Base-by-base conservation (phyloP, 2,797 vertebrate species). In the Pangasius larnaudii region DNA sequence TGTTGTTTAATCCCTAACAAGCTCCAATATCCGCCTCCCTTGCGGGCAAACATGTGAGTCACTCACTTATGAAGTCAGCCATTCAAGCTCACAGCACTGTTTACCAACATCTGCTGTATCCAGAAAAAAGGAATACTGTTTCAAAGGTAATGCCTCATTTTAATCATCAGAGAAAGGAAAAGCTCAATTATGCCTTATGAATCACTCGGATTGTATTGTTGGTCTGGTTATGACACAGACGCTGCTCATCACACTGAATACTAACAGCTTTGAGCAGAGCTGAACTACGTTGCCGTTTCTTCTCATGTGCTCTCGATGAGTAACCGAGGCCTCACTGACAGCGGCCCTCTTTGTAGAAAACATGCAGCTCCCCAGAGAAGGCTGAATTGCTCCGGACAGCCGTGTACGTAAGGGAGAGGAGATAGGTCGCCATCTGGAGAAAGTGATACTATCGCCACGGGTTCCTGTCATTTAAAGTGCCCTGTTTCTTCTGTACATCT, bases 381-480 rank as follows among this genome's bases (percentile, higher is more conserved):
- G 49, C 89, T 84, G 88, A 84, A 85, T 89, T 79, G 86, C 89
- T 87, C 63, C 30, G 5, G 82, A 79, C 51, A 27, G 69, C 59
- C 82, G 1, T 10, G 81, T 56, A 36, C 86, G 75, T 90, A 91
- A 92, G 89, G 49, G 51, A 90, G 89, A 90, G 53, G 83, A 90
- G 86, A 89, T 89, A 39, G 89, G 39, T 27, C n/a, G 85, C 91
- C 91, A 92, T 92, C 90, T 92, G 91, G 92, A 92, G 89, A 90
- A 92, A 86, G 88, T 42, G 74, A 92, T 92, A 88, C 78, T 1
- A 91, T 91, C 88, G 61, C 78, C 74, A 87, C 71, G 78, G 78
- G 84, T 88, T 91, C 86, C 84, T 90, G 86, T 85, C 77, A 79
- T 90, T 91, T 89, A 80, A 89, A 91, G 79, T 85, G 71, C 36